Base-by-base conservation (phyloP, 2,113 vertebrate genomes). In the Gnathonemus echidnorhynchus region DNA sequence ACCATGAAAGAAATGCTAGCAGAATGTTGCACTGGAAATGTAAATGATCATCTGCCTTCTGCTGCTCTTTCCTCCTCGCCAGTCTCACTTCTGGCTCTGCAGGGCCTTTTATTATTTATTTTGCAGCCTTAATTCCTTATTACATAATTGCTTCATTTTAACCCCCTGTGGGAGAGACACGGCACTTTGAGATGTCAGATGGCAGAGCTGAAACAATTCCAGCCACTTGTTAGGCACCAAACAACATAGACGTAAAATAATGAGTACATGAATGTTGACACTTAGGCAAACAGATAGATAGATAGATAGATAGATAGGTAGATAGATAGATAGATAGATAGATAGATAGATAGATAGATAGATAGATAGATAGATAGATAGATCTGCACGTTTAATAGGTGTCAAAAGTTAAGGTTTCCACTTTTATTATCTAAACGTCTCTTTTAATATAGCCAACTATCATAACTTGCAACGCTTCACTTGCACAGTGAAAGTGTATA, bases 31-130 rank as follows among this genome's bases (percentile, higher is more conserved):
- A 88, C 46, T 89, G 31, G 77, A 56, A 90, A 90, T 85, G 83
- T 45, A 88, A 90, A 90, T 56, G 5, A 80, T 80, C 74, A 35
- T 42, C 74, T 42, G 35, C 21, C 46, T 62, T 21, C 53, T 13
- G 53, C 85, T 39, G 31, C 85, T 83, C 39, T 58, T 17, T 31
- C 39, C 48, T 45, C 48, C 24, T 42, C 49, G 19, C 83, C 24
- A 88, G 24, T 88, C 70, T 90, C 70, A 58, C 31, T 35, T 42
- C 27, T 58, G 48, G 21, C 48, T 48, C 66, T 84, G 31, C 49
- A 42, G 50, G 21, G 17, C 86, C 39, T 52, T 83, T 90, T 88
- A 88, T 90, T 80, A 90, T 90, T 90, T 87, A 88, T 90, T 83
- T 90, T 56, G 86, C 70, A 88, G 52, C 48, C 70, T 77, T 88